Percentiles rank a stretch among this genome's conserved stretches.
Conservation (phyloP, 2,797 vertebrate genomes). For the Oryzias dopingdopingensis region DNA sequence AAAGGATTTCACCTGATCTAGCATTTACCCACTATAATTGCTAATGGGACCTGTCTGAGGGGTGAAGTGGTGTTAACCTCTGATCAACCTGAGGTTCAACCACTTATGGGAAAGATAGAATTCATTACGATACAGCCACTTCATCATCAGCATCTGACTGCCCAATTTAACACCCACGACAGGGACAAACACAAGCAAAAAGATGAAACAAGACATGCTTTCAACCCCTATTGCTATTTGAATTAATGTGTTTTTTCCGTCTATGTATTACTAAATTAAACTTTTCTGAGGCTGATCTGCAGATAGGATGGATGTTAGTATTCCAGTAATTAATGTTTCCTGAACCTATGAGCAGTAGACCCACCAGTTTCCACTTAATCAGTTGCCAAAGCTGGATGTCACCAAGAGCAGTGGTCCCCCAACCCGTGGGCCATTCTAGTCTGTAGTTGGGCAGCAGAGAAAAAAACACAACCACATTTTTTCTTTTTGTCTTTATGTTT, state of each 20-base stretch:
- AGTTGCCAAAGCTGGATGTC: constrained; percentile 30
- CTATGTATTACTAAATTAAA: constrained; percentile 14
- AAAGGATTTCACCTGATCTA: constrained; percentile 31
- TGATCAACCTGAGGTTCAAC: constrained; percentile 71
- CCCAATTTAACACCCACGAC: constrained; percentile 73
- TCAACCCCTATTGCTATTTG: not conserved
- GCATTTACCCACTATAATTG: constrained; percentile 70
- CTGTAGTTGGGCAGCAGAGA: no score
- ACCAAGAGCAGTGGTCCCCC: constrained; percentile 10
- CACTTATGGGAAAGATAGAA: constrained; percentile 69
- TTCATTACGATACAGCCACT: constrained; percentile 73
- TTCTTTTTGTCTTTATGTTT: no score
- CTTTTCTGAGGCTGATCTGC: constrained; percentile 6
- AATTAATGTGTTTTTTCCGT: not conserved
- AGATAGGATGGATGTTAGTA: constrained; percentile 35
- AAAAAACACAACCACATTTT: no score
- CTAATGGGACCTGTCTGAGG: constrained; percentile 73
- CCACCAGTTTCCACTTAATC: constrained; percentile 26
- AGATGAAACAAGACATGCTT: constrained; percentile 22
- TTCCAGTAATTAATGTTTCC: constrained; percentile 22
- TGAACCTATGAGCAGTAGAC: constrained; percentile 15
- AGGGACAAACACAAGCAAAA: constrained; percentile 57
- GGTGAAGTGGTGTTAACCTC: constrained; percentile 76
- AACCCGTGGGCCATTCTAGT: no score
- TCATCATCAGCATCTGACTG: constrained; percentile 73